These are phyloP conservation scores for Heliothis peltigera DNA, from an alignment of 2,888 invertebrate genomes.

Conservation along the genomic window DNA sequence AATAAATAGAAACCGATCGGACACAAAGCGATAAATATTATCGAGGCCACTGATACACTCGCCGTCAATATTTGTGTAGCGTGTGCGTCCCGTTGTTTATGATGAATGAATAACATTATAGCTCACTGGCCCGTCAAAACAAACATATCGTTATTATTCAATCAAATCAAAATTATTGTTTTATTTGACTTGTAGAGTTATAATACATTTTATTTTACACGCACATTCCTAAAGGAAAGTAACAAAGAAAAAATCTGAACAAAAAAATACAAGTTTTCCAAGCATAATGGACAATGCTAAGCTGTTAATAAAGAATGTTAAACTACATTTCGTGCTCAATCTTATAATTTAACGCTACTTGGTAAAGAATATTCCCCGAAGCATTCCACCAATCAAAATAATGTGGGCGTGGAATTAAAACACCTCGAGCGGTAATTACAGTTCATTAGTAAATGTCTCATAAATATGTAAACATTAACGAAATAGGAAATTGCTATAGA, in stretches of 20 bases:
- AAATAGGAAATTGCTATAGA: neutral
- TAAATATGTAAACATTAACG: neutral
- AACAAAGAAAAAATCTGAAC: neutral
- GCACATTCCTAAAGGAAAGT: no score
- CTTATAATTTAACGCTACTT: neutral
- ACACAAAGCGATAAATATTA: slow-evolving; percentile 12
- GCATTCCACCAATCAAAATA: neutral
- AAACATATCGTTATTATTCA: slow-evolving; percentile 6
- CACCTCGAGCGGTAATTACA: neutral
- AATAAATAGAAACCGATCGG: slow-evolving; percentile 13
- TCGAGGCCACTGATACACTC: slow-evolving; percentile 19
- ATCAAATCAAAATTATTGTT: neutral
- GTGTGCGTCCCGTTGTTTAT: slow-evolving; percentile 14
- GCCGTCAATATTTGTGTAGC: slow-evolving; percentile 16
- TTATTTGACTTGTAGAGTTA: neutral
- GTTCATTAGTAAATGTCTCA: slow-evolving; percentile 1
- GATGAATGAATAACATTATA: slow-evolving; percentile 29
- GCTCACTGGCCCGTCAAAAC: slow-evolving; percentile 26
- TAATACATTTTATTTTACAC: neutral
- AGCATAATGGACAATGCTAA: no score
- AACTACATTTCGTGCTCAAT: neutral
- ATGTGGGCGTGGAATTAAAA: neutral
- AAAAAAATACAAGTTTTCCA: no score
- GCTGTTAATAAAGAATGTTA: neutral
- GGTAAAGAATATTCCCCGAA: neutral